Evolutionary conservation across 2,113 vertebrate genomes (phyloP).

Genomic region (Sorex araneus): DNA sequence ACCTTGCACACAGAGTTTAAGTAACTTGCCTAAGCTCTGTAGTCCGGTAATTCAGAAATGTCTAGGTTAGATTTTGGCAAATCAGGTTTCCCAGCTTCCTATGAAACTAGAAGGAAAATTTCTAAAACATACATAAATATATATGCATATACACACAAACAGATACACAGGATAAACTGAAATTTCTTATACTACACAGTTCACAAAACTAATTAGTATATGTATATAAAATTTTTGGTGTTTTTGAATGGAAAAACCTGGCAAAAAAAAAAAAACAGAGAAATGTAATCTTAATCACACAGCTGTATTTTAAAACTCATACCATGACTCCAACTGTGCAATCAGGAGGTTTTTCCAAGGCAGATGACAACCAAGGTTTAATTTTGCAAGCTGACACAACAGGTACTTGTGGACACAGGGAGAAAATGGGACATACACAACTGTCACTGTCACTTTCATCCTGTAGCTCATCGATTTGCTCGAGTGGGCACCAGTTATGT

Average conservation of each 20-base stretch:
- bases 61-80: neutral
- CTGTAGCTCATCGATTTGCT: too few species aligned
- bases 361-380: constrained; percentile 47
- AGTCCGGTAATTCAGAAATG: neutral
- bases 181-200: constrained; percentile 24
- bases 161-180: constrained; percentile 50
- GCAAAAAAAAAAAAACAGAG: constrained; percentile 57
- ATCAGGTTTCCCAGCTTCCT: neutral
- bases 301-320: constrained; percentile 49
- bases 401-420: neutral
- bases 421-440: neutral
- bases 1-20: constrained; percentile 20
- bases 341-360: constrained; percentile 57
- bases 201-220: constrained; percentile 64
- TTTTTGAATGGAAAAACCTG: constrained; percentile 69
- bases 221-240: constrained; percentile 74
- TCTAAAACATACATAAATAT: constrained; percentile 42
- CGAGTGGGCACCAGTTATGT: too few species aligned
- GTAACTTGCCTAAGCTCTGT: neutral
- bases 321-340: neutral
- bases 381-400: constrained; percentile 35
- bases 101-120: constrained; percentile 35
- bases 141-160: constrained; percentile 37
- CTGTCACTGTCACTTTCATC: too few species aligned
- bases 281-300: constrained; percentile 32